Conservation (phyloP, 2,888 invertebrate genomes). For the Cartodere bifasciata region DNA sequence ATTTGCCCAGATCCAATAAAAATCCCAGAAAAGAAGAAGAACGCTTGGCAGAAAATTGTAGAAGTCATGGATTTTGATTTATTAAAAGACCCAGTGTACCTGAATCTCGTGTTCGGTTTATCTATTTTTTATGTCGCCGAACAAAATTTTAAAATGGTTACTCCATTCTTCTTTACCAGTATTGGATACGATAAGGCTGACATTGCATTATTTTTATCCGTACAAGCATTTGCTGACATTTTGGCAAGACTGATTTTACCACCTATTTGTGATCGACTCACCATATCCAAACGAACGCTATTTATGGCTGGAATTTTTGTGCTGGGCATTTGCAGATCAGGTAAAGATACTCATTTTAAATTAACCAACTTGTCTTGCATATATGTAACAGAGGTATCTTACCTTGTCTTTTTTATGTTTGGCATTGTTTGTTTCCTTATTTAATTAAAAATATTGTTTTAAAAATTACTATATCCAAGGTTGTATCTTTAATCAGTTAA, state of each 20-base stretch:
- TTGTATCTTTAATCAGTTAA: too few relatives aligned
- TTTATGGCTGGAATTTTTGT: conserved; percentile 61
- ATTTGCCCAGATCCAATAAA: conserved; percentile 17
- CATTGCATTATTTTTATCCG: conserved; percentile 59
- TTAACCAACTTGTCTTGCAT: too few relatives aligned
- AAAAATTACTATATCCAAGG: too few relatives aligned
- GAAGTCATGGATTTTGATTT: conserved; percentile 58
- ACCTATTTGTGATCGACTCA: conserved; percentile 54
- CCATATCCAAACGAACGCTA: conserved; percentile 54
- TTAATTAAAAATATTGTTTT: too few relatives aligned
- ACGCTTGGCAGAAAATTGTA: conserved; percentile 36
- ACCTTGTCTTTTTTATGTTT: too few relatives aligned
- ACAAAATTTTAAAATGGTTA: conserved; percentile 49
- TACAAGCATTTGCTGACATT: conserved; percentile 64
- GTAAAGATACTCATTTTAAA: conserved; percentile 38
- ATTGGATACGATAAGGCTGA: conserved; percentile 43
- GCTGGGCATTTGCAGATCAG: conserved; percentile 58
- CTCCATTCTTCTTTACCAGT: conserved; percentile 26
- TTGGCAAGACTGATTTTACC: conserved; percentile 59
- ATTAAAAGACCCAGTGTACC: conserved; percentile 57
- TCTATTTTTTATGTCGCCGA: conserved; percentile 65
- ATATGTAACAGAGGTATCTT: too few relatives aligned
- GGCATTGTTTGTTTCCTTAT: too few relatives aligned
- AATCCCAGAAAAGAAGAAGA: conserved; percentile 21
- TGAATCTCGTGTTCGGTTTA: conserved; percentile 58